A percentile compares a stretch with the other conserved stretches of the same genome.
phyloP scores from a whole-genome alignment of 2,888 invertebrate genomes.

The Mythimna ferrago region DNA sequence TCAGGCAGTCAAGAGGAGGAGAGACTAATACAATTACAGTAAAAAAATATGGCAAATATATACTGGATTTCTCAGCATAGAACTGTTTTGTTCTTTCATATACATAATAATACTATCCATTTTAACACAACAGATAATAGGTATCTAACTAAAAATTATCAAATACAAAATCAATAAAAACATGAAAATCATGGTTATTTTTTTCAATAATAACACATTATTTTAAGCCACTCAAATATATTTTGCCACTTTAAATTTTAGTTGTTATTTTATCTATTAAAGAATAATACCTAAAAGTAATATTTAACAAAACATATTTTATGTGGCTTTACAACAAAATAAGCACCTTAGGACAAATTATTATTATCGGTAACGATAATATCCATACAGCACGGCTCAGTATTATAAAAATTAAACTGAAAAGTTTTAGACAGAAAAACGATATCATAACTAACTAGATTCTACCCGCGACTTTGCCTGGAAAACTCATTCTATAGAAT shows the following conservation, averaged over 20 bases:
- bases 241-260: not conserved
- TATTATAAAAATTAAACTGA: too few relatives aligned
- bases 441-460: too few relatives aligned
- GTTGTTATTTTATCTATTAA: not conserved
- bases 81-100: not conserved
- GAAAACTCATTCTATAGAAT: too few relatives aligned
- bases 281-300: not conserved
- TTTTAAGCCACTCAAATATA: conserved; percentile 32
- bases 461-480: too few relatives aligned
- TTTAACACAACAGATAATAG: conserved; percentile 19
- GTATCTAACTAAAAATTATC: conserved; percentile 11
- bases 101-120: conserved; percentile 15
- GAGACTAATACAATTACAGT: not conserved
- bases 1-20: conserved; percentile 25
- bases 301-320: conserved; percentile 20
- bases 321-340: conserved; percentile 47
- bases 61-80: conserved; percentile 10
- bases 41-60: conserved; percentile 1
- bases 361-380: conserved; percentile 20
- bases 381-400: not conserved
- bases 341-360: conserved; percentile 57
- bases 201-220: not conserved
- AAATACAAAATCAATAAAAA: conserved; percentile 32
- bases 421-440: too few relatives aligned
- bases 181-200: conserved; percentile 10